phyloP scores from a whole-genome alignment of 2,797 vertebrate species.

The Lepidocolaptes lacrymiger region DNA sequence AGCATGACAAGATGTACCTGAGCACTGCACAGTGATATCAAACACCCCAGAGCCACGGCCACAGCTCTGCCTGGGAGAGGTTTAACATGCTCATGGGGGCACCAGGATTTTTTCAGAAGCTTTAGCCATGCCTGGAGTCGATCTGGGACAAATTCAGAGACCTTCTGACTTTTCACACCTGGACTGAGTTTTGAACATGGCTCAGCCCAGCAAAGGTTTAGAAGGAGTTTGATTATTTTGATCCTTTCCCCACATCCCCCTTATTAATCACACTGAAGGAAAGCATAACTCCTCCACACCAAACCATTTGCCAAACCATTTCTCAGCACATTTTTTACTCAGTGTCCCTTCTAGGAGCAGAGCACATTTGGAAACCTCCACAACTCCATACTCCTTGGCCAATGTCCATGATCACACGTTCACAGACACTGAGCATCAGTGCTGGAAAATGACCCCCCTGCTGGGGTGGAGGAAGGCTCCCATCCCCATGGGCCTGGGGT shows the following conservation, averaged over 20 bases:
- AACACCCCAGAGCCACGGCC: fast-evolving
- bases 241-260: not conserved
- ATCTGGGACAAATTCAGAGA: not conserved
- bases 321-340: not conserved
- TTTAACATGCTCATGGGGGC: fast-evolving
- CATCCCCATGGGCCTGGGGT: fast-evolving
- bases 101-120: not conserved
- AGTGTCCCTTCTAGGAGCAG: not conserved
- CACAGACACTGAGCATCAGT: fast-evolving
- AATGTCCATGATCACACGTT: not conserved
- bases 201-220: not conserved
- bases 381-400: not conserved
- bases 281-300: not conserved
- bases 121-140: not conserved
- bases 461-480: not conserved
- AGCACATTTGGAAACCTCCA: not conserved
- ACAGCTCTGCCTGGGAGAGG: fast-evolving
- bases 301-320: not conserved
- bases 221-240: not conserved
- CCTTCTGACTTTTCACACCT: not conserved
- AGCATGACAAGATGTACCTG: fast-evolving
- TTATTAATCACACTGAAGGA: not conserved
- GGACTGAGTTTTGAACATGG: not conserved
- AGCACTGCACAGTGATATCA: fast-evolving
- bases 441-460: not conserved